Percentiles rank a stretch among this genome's conserved stretches.
phyloP scores from a whole-genome alignment of 2,113 vertebrate species.

The Corydoras sp. region DNA sequence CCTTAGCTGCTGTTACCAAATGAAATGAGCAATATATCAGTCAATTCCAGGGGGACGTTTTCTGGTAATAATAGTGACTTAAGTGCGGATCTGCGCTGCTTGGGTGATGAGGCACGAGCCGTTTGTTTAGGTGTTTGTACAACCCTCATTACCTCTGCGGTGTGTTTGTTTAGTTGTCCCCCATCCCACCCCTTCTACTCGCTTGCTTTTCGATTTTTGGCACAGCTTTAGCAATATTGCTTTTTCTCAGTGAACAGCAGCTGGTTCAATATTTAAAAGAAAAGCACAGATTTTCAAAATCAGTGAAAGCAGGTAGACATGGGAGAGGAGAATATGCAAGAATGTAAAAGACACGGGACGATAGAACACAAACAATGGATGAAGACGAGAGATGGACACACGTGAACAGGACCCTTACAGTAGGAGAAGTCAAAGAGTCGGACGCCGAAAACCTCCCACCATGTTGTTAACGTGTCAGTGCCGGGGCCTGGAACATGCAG shows the following conservation, averaged over 20 bases:
- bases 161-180: constrained; percentile 71
- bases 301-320: constrained; percentile 59
- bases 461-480: constrained; percentile 83
- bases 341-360: constrained; percentile 7
- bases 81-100: constrained; percentile 56
- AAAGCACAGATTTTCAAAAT: constrained; percentile 72
- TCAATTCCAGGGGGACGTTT: constrained; percentile 24
- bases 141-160: constrained; percentile 71
- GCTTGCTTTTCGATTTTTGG: constrained; percentile 65
- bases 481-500: constrained; percentile 84
- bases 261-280: constrained; percentile 83
- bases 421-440: neutral
- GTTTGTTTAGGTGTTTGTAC: constrained; percentile 73
- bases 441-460: constrained; percentile 73
- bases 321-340: constrained; percentile 34
- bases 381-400: neutral
- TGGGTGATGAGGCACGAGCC: constrained; percentile 52
- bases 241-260: constrained; percentile 84
- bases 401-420: neutral
- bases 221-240: constrained; percentile 66
- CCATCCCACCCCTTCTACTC: constrained; percentile 19
- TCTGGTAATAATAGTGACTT: constrained; percentile 49
- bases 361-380: neutral
- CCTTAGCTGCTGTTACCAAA: neutral
- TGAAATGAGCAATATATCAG: constrained; percentile 17